A percentile compares a stretch with the other conserved stretches of the same genome.
phyloP scores from a whole-genome alignment of 2,113 vertebrate species.

The Tenebrosternarchus preto region DNA sequence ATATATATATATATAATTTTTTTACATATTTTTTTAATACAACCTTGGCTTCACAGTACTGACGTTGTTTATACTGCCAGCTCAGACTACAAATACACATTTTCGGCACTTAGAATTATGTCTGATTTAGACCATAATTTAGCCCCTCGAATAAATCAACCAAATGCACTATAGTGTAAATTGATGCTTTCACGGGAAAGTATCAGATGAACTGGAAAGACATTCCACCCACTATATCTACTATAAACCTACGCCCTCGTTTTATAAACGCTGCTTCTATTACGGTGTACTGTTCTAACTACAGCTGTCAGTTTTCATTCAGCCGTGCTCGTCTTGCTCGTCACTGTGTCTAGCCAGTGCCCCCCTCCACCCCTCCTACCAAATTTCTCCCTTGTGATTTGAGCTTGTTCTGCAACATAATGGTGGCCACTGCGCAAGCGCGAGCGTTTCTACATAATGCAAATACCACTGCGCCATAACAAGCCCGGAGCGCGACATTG shows the following conservation, averaged over 20 bases:
- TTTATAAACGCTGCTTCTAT: background rate
- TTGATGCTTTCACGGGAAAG: background rate
- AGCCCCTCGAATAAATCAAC: background rate
- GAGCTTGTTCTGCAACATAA: slow-evolving; percentile 71
- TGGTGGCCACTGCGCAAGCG: slow-evolving; percentile 71
- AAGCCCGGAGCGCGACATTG: slow-evolving; percentile 21
- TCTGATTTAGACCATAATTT: background rate
- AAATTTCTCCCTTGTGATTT: slow-evolving; percentile 47
- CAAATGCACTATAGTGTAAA: background rate
- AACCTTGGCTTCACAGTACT: background rate
- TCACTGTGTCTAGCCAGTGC: slow-evolving; percentile 63
- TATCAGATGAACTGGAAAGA: background rate
- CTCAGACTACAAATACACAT: background rate
- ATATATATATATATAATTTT: too few relatives aligned
- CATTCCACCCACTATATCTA: background rate
- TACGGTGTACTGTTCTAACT: background rate
- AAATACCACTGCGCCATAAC: slow-evolving; percentile 78
- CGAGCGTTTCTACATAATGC: slow-evolving; percentile 55
- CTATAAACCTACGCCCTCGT: background rate
- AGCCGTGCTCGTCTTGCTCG: slow-evolving; percentile 46
- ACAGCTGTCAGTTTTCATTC: slow-evolving; percentile 35
- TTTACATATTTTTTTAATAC: too few relatives aligned
- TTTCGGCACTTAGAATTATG: slow-evolving; percentile 1
- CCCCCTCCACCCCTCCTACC: slow-evolving; percentile 64
- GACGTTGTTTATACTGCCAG: background rate